These are phyloP conservation scores for Epiblema foenella DNA, from an alignment of 2,888 invertebrate species.

Conservation along the genomic window DNA sequence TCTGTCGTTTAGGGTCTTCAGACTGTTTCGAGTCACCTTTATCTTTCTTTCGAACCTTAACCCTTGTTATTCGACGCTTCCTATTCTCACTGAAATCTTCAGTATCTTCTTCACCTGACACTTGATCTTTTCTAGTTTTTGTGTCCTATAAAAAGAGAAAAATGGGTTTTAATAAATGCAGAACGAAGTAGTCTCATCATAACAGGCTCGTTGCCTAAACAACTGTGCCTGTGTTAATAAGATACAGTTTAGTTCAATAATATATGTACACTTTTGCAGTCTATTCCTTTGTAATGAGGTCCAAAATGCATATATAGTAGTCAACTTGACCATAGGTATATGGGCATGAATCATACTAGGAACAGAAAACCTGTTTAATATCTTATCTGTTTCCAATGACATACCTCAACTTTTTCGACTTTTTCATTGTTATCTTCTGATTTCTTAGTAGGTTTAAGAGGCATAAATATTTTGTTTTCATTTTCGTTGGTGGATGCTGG, in stretches of 20 bases:
- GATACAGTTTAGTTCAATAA: too few relatives aligned
- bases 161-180: background rate
- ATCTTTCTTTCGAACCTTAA: conserved; percentile 87
- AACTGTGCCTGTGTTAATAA: too few relatives aligned
- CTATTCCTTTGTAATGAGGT: too few relatives aligned
- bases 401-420: conserved; percentile 70
- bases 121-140: conserved; percentile 63
- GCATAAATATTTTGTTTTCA: conserved; percentile 72
- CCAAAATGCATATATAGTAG: too few relatives aligned
- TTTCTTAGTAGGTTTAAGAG: conserved; percentile 68
- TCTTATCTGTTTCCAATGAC: background rate
- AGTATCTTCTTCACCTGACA: conserved; percentile 59
- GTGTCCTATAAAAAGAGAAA: conserved; percentile 59
- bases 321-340: too few relatives aligned
- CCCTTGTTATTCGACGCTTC: conserved; percentile 84
- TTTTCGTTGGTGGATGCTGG: conserved; percentile 66
- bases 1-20: conserved; percentile 88
- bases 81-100: conserved; percentile 71
- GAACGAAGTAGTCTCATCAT: background rate
- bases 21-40: conserved; percentile 73
- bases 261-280: too few relatives aligned
- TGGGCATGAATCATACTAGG: too few relatives aligned
- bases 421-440: conserved; percentile 57
- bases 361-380: background rate
- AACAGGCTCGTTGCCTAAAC: too few relatives aligned